Base-by-base conservation (phyloP, 2,888 invertebrate species). In the Perithous albicinctus region DNA sequence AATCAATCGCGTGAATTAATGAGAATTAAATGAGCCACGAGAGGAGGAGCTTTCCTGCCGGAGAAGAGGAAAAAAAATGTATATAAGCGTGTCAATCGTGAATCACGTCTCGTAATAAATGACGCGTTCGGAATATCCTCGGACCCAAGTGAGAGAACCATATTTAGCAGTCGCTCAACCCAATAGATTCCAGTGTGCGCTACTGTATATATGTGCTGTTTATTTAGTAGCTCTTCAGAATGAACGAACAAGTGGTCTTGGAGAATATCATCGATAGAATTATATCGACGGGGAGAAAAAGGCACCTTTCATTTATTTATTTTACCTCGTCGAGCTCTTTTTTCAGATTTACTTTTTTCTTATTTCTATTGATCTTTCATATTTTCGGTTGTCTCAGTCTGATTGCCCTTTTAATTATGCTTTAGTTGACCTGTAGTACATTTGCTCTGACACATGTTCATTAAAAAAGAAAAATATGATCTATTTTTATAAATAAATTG, bases 101-200 rank as follows among this genome's bases (percentile, higher is more conserved):
- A 83, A 83, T 83, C 83, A 83, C 78, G 70, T 74, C 70, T 74
- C 51, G 66, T 74, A 69, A 63, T 73, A 74, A 64, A 81, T 78
- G 81, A 83, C 83, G 81, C 69, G 80, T 78, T 75, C 70, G 61
- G 59, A 54, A 81, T n/a, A n/a, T 81, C 73, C 70, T 66, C 75
- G 67, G 26, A 54, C 59, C n/a, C 72, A 46, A 59, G 70, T 48
- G 75, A 75, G 73, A 78, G 75, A 76, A 46, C 83, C 83, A 81
- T 83, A 74, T 83, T 81, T 81, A 80, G 83, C 69, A 61, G 26
- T 72, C 32, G 64, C 75, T 75, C n/a, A 59, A 70, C 74, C 83
- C 70, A 81, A 81, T 83, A 59, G 54, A 74, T 35, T 59, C 26
- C 56, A 35, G n/a, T 29, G 43, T 41, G 46, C 23, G 38, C 2